Conservation (phyloP, 2,797 vertebrate species). For the Rhinoraja longicauda region DNA sequence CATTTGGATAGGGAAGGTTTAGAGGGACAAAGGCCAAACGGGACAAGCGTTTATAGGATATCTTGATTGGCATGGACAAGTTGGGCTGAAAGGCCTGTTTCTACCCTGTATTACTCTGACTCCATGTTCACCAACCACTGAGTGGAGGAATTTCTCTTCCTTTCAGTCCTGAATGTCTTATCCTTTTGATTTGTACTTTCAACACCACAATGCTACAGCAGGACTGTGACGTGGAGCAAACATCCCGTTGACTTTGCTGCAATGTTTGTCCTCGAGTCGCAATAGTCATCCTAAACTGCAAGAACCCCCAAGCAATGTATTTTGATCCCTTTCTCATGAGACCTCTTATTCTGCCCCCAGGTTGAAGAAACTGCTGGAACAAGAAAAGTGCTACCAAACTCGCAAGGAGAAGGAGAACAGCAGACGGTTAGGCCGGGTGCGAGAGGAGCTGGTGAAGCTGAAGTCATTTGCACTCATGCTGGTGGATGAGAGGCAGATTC, state of each 20-base stretch:
- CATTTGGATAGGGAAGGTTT: no score
- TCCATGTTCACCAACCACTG: no score
- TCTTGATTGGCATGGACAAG: no score
- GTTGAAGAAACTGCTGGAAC: constrained; percentile 87
- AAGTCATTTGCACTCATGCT: constrained; percentile 93
- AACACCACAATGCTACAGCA: not conserved
- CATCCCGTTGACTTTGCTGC: not conserved
- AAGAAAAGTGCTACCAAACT: constrained; percentile 86
- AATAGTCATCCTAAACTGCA: not conserved
- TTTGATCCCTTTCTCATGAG: not conserved
- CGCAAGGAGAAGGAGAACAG: constrained; percentile 84
- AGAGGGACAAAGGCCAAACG: no score
- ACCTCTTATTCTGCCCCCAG: constrained; percentile 53
- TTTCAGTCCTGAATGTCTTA: no score
- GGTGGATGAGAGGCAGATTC: constrained; percentile 89
- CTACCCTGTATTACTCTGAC: no score
- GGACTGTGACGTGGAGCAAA: no score
- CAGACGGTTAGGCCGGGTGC: constrained; percentile 73
- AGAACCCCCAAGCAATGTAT: no score
- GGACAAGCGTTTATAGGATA: no score
- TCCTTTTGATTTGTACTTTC: not conserved
- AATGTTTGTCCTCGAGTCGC: not conserved
- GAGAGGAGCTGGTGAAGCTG: constrained; percentile 82
- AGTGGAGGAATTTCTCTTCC: no score
- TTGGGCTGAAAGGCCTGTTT: no score